Percentiles rank a stretch among this genome's conserved stretches.
Evolutionary conservation across 2,888 invertebrate species (phyloP).

Genomic region (Megastigmus dorsalis): DNA sequence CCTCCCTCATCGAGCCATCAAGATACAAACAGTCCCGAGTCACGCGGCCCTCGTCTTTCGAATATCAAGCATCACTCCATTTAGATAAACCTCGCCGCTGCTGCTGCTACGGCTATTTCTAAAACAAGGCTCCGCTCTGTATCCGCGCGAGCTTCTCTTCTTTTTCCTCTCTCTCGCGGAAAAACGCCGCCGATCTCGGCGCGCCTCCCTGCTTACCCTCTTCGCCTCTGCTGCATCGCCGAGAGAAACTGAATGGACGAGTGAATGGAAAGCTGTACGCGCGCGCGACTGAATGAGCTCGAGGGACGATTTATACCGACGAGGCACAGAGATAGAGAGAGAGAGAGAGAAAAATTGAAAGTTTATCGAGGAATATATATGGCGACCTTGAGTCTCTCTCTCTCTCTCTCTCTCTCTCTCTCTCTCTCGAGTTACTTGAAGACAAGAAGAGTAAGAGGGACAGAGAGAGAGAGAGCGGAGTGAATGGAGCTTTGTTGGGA

Average conservation of each 20-base stretch:
- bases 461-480: constrained; percentile 33
- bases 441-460: not conserved
- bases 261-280: constrained; percentile 43
- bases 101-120: not conserved
- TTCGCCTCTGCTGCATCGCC: too few species aligned
- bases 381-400: too few species aligned
- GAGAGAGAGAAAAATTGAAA: constrained; percentile 35
- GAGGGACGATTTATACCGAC: constrained; percentile 36
- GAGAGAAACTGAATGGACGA: constrained; percentile 31
- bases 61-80: constrained; percentile 57
- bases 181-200: not conserved
- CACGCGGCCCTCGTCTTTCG: too few species aligned
- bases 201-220: not conserved
- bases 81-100: constrained; percentile 57
- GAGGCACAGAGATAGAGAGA: not conserved
- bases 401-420: too few species aligned
- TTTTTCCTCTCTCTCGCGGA: not conserved
- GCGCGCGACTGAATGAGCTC: constrained; percentile 24
- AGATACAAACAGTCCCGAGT: too few species aligned
- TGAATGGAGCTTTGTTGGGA: constrained; percentile 51
- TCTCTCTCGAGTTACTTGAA: too few species aligned
- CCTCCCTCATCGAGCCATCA: too few species aligned
- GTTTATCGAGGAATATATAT: constrained; percentile 15
- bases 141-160: not conserved
- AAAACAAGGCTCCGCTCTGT: constrained; percentile 46